A percentile compares a stretch with the other conserved stretches of the same genome.
phyloP scores from a whole-genome alignment of 2,113 vertebrate genomes.

The Trochalopteron elliotii region DNA sequence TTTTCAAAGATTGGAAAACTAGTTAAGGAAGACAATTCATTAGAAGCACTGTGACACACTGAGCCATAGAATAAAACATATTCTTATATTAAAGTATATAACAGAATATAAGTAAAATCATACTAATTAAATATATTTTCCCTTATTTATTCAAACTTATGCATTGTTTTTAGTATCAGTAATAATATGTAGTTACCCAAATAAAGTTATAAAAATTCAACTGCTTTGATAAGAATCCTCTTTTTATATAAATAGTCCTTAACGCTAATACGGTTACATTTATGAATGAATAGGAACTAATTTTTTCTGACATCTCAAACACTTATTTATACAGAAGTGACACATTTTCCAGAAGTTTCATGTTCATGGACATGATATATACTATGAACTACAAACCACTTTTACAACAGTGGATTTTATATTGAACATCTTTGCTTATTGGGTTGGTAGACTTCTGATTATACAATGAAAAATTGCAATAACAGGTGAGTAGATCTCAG shows the following conservation, averaged over 20 bases:
- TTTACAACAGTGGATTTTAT: background rate
- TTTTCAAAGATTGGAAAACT: slow-evolving; percentile 99
- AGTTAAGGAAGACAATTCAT: slow-evolving; percentile 70
- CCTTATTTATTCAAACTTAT: background rate
- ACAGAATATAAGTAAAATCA: slow-evolving; percentile 6
- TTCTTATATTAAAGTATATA: background rate
- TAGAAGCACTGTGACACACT: slow-evolving; percentile 58
- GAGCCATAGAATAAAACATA: slow-evolving; percentile 7
- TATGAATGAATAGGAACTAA: background rate
- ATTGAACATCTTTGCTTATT: background rate
- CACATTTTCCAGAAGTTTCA: background rate
- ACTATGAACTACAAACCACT: background rate
- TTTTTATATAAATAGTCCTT: background rate
- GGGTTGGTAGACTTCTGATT: background rate
- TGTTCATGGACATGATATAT: background rate
- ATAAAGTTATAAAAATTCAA: background rate
- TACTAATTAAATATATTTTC: background rate
- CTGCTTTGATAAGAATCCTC: background rate
- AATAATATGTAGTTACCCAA: background rate
- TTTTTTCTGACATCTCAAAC: background rate
- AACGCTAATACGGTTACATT: background rate
- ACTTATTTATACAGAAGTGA: background rate
- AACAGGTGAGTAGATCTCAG: background rate
- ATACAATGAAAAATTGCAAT: background rate
- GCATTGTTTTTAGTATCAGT: background rate